Evolutionary conservation across 2,888 invertebrate genomes (phyloP), one percentile per base, ranked within the genome.

Genomic region (Chrysolina oricalcia): DNA sequence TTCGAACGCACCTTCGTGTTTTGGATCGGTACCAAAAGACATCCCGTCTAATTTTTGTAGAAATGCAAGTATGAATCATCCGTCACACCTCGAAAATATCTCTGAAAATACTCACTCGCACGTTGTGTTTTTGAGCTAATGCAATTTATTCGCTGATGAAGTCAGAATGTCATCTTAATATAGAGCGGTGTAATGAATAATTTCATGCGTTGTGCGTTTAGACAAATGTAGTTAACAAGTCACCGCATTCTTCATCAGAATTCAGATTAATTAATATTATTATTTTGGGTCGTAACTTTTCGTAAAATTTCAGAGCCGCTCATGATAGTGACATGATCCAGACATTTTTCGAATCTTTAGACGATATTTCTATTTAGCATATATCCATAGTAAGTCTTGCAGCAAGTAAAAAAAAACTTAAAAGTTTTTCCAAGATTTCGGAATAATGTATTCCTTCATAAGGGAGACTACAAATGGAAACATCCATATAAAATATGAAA

Each of bases 11-110:
- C 15, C 23, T 13, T 21, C 19, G 11, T 59, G 35, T 50, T 40
- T 64, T 64, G 71, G 71, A 71, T 63, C 21, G 9, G 4, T 10
- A 50, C 71, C 70, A 71, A 48, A 62, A 63, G 63, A 56, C 56
- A 68, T 17, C 40, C 66, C 66, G 59, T 59, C 59, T 59, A 59
- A 59, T 59, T 59, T 59, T 59, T n/a, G 35, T 35, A 15, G 35
- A 27, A 59, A 59, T 10, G 59, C 59, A 59, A 23, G 27, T 11
- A 35, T 59, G 59, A 59, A 59, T 59, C 59, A 59, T 59, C 59
- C 59, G 59, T 59, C 59, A 59, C 59, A 59, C 35, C 27, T 23
- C 59, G 35, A 15, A 59, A 59, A 59, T 35, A 59, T 59, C 53
- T 10, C 4, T 27, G 59, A 59, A 59, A 59, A 59, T 59, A 59